phyloP scores from a whole-genome alignment of 1,140 invertebrate species.

The Cyrtorhinus lividipennis region DNA sequence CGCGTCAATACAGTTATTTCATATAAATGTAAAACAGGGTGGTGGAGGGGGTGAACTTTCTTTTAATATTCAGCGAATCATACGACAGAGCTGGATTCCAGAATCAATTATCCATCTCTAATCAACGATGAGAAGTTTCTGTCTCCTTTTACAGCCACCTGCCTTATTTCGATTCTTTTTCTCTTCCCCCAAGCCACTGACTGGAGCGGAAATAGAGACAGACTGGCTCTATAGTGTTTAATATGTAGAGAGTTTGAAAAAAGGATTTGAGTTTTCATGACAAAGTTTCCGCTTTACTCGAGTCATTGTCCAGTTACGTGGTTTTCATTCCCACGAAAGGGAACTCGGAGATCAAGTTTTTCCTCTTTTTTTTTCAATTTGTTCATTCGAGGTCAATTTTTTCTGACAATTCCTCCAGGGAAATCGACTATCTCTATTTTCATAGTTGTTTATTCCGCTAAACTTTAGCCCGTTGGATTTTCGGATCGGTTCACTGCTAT shows the following conservation, averaged over 20 bases:
- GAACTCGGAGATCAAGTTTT: too few species aligned
- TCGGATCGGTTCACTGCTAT: too few species aligned
- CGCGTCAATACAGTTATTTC: conserved; percentile 8
- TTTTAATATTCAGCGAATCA: conserved; percentile 8
- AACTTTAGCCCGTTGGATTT: too few species aligned
- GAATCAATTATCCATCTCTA: conserved; percentile 5
- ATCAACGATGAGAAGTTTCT: conserved; percentile 12
- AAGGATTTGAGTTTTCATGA: background rate
- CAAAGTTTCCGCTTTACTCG: background rate
- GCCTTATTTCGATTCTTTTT: background rate
- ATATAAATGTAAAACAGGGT: background rate
- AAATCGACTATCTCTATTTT: too few species aligned
- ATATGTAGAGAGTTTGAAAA: conserved; percentile 2
- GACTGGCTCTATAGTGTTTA: background rate
- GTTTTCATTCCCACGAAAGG: conserved; percentile 5
- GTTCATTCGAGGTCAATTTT: too few species aligned
- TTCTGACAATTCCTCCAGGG: too few species aligned
- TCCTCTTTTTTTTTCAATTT: too few species aligned
- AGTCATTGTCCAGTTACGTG: background rate
- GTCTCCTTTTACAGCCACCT: too few species aligned
- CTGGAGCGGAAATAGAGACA: background rate
- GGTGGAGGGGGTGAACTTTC: background rate
- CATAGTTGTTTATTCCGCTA: too few species aligned
- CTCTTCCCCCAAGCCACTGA: background rate
- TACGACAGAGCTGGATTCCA: background rate